A percentile compares a stretch with the other conserved stretches of the same genome.
These are phyloP conservation scores for Desmodus rotundus DNA, from an alignment of 2,113 vertebrate species.

Conservation along the genomic window DNA sequence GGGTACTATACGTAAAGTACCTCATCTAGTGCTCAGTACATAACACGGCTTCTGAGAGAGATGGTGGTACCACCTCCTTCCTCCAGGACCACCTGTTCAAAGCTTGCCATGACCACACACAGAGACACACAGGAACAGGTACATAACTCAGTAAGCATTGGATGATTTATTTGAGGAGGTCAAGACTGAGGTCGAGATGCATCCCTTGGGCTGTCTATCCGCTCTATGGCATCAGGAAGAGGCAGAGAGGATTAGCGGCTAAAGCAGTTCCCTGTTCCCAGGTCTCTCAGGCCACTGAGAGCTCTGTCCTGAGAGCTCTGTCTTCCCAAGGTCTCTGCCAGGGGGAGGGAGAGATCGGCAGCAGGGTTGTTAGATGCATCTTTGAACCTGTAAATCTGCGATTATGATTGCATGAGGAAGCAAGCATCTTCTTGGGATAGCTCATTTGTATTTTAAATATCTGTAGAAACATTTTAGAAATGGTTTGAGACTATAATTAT, in stretches of 20 bases:
- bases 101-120: not conserved
- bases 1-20: not conserved
- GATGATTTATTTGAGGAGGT: not conserved
- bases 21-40: not conserved
- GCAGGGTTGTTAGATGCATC: not conserved
- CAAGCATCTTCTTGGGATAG: slow-evolving; percentile 18
- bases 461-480: slow-evolving; percentile 33
- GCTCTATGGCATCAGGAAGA: no score
- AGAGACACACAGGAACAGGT: not conserved
- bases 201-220: no score
- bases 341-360: not conserved
- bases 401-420: not conserved
- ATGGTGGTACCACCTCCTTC: not conserved
- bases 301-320: not conserved
- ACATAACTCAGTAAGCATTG: not conserved
- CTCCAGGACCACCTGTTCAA: not conserved
- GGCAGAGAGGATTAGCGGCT: no score
- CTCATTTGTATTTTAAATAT: slow-evolving; percentile 30
- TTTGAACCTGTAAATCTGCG: slow-evolving; percentile 20
- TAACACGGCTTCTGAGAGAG: not conserved
- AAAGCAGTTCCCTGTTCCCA: no score
- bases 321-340: not conserved
- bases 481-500: slow-evolving; percentile 12
- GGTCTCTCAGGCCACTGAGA: not conserved
- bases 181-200: not conserved